Evolutionary conservation across 2,888 invertebrate genomes (phyloP).

Genomic region (Rhingia campestris): DNA sequence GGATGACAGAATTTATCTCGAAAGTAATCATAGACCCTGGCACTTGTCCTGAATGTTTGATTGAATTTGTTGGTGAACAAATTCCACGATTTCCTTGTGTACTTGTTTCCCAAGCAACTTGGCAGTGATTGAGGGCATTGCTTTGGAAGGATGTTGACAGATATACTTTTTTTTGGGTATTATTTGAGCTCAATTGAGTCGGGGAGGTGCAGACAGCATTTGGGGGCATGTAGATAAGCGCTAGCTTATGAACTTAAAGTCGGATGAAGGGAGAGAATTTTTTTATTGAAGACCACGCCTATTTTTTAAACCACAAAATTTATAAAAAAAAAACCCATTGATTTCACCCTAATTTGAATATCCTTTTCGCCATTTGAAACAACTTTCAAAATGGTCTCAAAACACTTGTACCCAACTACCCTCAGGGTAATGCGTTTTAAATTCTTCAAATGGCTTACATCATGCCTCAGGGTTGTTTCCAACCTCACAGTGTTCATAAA

Average conservation of each 20-base stretch:
- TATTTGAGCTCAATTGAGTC: conserved; percentile 39
- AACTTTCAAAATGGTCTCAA: conserved; percentile 58
- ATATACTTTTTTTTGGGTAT: neutral
- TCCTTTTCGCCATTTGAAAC: conserved; percentile 26
- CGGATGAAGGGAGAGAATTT: neutral
- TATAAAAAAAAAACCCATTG: neutral
- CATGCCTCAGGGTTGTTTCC: conserved; percentile 26
- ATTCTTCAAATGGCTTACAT: conserved; percentile 35
- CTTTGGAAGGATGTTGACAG: conserved; percentile 12
- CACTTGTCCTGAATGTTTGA: conserved; percentile 74
- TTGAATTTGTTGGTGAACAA: conserved; percentile 55
- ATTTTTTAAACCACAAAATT: neutral
- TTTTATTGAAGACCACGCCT: conserved; percentile 18
- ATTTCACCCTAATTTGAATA: conserved; percentile 55
- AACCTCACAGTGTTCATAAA: neutral
- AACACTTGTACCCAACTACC: conserved; percentile 15
- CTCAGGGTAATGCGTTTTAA: conserved; percentile 59
- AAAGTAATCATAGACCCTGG: conserved; percentile 72
- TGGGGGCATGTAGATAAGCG: neutral
- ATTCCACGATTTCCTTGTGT: conserved; percentile 39
- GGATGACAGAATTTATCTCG: conserved; percentile 60
- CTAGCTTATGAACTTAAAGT: too few relatives aligned
- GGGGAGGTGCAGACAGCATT: neutral
- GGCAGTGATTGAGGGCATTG: conserved; percentile 60
- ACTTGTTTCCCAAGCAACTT: conserved; percentile 28